Evolutionary conservation across 1,140 invertebrate genomes (phyloP).

Genomic region (Bombus haemorrhoidalis): DNA sequence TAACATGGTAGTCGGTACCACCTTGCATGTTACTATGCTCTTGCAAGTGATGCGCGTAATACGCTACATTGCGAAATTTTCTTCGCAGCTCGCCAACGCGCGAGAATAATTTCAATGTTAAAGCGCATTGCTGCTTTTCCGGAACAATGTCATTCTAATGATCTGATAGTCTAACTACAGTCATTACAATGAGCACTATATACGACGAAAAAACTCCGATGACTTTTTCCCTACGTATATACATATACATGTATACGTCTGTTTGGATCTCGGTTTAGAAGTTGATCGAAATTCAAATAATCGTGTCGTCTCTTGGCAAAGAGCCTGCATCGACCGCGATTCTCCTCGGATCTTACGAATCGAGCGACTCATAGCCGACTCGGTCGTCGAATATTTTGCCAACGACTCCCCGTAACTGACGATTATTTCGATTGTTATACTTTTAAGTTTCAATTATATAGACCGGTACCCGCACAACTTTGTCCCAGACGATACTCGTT

Average conservation of each 20-base stretch:
- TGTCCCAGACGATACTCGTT: not conserved
- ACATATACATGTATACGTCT: too few species aligned
- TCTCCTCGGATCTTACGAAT: not conserved
- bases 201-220: not conserved
- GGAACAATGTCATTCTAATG: not conserved
- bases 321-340: not conserved
- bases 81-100: not conserved
- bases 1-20: not conserved
- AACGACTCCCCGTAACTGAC: not conserved
- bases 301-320: not conserved
- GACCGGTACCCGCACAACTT: not conserved
- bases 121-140: not conserved
- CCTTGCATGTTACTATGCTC: not conserved
- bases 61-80: slow-evolving; percentile 26
- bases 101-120: slow-evolving; percentile 26
- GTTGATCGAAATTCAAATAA: not conserved
- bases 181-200: not conserved
- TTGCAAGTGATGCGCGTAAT: slow-evolving; percentile 34
- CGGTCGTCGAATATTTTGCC: not conserved
- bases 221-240: not conserved
- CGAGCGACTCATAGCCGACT: not conserved
- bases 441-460: slow-evolving; percentile 69
- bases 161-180: not conserved
- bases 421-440: slow-evolving; percentile 68
- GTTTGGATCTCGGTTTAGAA: not conserved